These are phyloP conservation scores for Lonchura striata DNA, from an alignment of 2,113 vertebrate genomes.

Conservation along the genomic window DNA sequence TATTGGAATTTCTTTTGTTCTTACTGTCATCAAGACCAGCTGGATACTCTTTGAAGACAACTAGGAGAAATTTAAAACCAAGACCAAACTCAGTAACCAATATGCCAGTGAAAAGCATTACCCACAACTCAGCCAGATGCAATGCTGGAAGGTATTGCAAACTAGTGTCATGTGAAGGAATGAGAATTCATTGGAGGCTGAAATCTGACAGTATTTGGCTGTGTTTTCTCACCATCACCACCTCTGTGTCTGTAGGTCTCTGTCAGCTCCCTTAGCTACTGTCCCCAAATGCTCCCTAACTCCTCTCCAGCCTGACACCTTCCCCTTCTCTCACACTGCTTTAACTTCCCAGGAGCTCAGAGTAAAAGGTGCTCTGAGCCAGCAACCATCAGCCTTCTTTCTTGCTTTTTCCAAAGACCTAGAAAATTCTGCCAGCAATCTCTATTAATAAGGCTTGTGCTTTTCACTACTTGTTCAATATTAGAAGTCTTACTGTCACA, in stretches of 20 bases:
- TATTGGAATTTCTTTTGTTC: not conserved
- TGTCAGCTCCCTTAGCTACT: not conserved
- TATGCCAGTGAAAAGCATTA: not conserved
- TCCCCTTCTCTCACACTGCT: not conserved
- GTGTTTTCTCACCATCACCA: not conserved
- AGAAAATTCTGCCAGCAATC: not conserved
- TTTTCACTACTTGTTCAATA: not conserved
- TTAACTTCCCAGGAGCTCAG: not conserved
- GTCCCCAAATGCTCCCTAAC: not conserved
- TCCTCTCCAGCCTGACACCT: not conserved
- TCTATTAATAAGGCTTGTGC: not conserved
- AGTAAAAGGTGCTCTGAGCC: not conserved
- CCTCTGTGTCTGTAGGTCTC: not conserved
- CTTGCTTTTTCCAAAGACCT: not conserved
- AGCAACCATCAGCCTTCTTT: not conserved
- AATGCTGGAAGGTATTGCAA: not conserved
- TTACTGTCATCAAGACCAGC: not conserved
- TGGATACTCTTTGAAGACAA: not conserved
- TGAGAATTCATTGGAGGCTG: not conserved
- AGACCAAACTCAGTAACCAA: not conserved
- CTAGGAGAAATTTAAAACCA: not conserved
- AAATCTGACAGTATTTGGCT: not conserved
- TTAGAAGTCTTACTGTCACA: not conserved
- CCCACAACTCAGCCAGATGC: not conserved
- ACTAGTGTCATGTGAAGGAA: not conserved